Evolutionary conservation across 2,888 invertebrate species (phyloP).

Genomic region (Endomychus coccineus): DNA sequence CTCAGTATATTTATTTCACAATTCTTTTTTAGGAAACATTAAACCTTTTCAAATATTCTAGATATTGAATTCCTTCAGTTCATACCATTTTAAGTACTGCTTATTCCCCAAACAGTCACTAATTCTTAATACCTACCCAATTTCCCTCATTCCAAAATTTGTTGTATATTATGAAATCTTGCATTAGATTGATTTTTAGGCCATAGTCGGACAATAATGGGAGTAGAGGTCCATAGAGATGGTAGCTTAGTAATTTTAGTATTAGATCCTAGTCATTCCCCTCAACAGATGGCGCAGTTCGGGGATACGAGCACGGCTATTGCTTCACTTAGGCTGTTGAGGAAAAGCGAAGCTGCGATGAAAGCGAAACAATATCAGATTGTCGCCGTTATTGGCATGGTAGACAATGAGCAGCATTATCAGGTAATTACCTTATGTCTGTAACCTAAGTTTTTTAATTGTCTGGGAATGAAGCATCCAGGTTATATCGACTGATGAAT

Average conservation of each 20-base stretch:
- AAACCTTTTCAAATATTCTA: too few species aligned
- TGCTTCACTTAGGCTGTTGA: constrained; percentile 57
- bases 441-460: too few species aligned
- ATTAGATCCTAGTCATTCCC: constrained; percentile 79
- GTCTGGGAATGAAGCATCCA: too few species aligned
- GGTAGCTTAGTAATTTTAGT: constrained; percentile 62
- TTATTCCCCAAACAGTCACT: too few species aligned
- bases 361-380: constrained; percentile 83
- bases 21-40: too few species aligned
- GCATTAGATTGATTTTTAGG: constrained; percentile 53
- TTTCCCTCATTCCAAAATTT: too few species aligned
- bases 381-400: constrained; percentile 67
- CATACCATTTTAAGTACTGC: too few species aligned
- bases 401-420: constrained; percentile 66
- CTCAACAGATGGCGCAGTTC: constrained; percentile 66
- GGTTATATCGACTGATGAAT: too few species aligned
- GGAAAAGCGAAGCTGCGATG: constrained; percentile 69
- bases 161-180: too few species aligned
- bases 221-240: constrained; percentile 69
- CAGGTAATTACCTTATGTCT: constrained; percentile 52
- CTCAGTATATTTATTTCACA: too few species aligned
- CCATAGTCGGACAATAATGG: constrained; percentile 84
- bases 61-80: too few species aligned
- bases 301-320: constrained; percentile 52
- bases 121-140: too few species aligned